Evolutionary conservation across 2,797 vertebrate species (phyloP).

Genomic region (Dendrocincla tyrannina): DNA sequence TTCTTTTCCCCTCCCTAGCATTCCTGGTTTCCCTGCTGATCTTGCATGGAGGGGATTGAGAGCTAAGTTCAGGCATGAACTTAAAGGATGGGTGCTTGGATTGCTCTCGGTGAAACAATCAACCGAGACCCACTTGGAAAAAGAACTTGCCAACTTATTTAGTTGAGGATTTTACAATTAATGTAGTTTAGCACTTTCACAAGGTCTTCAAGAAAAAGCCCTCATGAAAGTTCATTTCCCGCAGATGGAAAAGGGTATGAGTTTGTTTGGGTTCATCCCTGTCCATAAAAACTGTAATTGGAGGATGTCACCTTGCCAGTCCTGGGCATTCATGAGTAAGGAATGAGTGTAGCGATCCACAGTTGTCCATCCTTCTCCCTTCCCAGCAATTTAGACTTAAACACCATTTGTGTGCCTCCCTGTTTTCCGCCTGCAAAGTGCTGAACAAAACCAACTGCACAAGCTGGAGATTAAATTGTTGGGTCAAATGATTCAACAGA

Average conservation of each 20-base stretch:
- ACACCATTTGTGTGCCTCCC: not conserved
- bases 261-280: not conserved
- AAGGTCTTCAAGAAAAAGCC: not conserved
- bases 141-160: not conserved
- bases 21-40: not conserved
- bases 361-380: not conserved
- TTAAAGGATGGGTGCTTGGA: not conserved
- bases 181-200: not conserved
- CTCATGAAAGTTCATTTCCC: not conserved
- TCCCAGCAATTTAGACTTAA: not conserved
- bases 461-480: not conserved
- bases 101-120: not conserved
- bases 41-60: not conserved
- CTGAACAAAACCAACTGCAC: not conserved
- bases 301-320: not conserved
- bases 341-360: not conserved
- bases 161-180: not conserved
- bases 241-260: not conserved
- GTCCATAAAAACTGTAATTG: not conserved
- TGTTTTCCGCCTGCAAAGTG: not conserved
- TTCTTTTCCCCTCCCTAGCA: not conserved
- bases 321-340: not conserved
- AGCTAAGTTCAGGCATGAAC: not conserved
- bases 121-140: not conserved
- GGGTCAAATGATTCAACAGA: not conserved